Evolutionary conservation across 2,797 vertebrate species (phyloP), one percentile per base, ranked within the genome.

Genomic region (Myripristis jacobus): DNA sequence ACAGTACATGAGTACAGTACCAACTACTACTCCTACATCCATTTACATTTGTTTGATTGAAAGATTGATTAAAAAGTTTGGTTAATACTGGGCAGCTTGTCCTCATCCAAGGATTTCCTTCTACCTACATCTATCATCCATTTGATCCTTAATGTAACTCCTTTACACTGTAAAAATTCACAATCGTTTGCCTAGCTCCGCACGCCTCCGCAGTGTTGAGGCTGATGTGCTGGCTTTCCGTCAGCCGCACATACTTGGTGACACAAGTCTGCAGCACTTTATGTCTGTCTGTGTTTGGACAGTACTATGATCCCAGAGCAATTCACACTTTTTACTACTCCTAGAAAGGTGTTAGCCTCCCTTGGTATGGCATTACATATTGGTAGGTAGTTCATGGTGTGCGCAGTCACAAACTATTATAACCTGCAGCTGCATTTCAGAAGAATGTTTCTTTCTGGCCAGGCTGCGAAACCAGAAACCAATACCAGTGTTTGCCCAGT

Each of bases 321-420:
- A 53, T 80, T 80, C 65, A 75, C 66, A 80, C 41, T 54, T 74
- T 77, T 79, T 41, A 67, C 57, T 43, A 21, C n/a, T 47, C 1
- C 16, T 63, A 61, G 38, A 77, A 61, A 61, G 74, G 62, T 48
- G 50, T 2, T 10, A 61, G 11, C 48, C 38, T 25, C 55, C 69
- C 19, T 53, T 70, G 1, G 59, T 54, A n/a, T 73, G 53, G 72
- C 0, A 51, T 76, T 66, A 43, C 55, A 57, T 38, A 18, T 80
- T 70, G 68, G 58, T 22, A 25, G 13, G n/a, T 24, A 56, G 27
- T 12, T 22, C 1, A 12, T 27, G 24, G 24, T 16, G 15, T 52
- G 4, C 11, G 13, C 12, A 13, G 2, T 15, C 27, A 52, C 6
- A 27, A 5, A 27, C 24, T 52, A 18, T 16, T 52, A 52, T 16